Evolutionary conservation across 1,140 invertebrate genomes (phyloP), one percentile per base, ranked within the genome.

Genomic region (Agraylea sexmaculata): DNA sequence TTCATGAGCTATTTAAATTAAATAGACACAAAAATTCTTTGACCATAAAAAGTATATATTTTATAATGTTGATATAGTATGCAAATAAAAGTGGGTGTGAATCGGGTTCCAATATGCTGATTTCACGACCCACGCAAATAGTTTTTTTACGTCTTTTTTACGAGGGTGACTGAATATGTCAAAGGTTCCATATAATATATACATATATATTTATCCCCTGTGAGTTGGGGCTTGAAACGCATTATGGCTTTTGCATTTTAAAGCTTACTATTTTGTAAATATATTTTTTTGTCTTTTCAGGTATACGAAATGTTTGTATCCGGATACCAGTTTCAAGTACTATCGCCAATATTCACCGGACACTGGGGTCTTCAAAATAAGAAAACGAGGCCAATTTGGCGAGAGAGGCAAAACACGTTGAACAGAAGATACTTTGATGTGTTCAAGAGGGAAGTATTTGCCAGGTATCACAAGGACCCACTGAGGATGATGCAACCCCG

Each of bases 221-320:
- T 6, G 6, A 25, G 6, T 7, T 25, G 6, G n/a, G 23, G 23
- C 23, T 7, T 7, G n/a, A 25, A 25, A 25, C n/a, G n/a, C 23
- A n/a, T 6, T 25, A 25, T 7, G n/a, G 23, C n/a, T 6, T 25
- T 6, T n/a, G 23, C 23, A n/a, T 25, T 25, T 25, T 25, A 7
- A n/a, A 7, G 23, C 23, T 7, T 7, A 25, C 23, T 7, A n/a
- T 7, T 7, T 25, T n/a, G 23, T 32, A 10, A 40, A 2, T 19
- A 18, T 47, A 33, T 52, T 50, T 37, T 36, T 47, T 41, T 51
- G 47, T 50, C 51, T 47, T 70, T 69, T 2, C 67, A 92, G 87
- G 85, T 91, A 1, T 93, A 92, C 64, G 89, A 95, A 65, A 89
- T 92, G 83, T 87, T 80, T 56, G 73, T 92, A 15, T 81, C 87